phyloP scores from a whole-genome alignment of 2,888 invertebrate genomes.

The Parasteatoda lunata region DNA sequence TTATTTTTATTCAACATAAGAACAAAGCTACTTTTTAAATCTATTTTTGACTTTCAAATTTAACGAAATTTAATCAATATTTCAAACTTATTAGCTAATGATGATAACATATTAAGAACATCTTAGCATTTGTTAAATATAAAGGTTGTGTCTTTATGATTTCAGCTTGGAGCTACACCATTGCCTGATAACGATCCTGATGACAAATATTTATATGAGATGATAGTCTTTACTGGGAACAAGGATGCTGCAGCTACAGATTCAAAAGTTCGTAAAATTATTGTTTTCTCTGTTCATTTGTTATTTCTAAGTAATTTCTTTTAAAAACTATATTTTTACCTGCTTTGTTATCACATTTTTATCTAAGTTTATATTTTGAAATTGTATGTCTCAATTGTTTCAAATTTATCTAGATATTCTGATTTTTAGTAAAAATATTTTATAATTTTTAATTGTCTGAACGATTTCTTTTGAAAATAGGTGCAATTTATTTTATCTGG shows the following conservation, averaged over 20 bases:
- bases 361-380: not conserved
- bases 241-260: conserved; percentile 71
- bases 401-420: not conserved
- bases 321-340: not conserved
- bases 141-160: not conserved
- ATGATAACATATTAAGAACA: too few relatives aligned
- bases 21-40: not conserved
- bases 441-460: not conserved
- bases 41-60: too few relatives aligned
- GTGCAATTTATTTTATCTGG: conserved; percentile 75
- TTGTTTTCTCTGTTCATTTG: not conserved
- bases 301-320: not conserved
- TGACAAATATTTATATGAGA: conserved; percentile 76
- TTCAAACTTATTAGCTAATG: too few relatives aligned
- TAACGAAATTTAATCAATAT: too few relatives aligned
- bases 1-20: too few relatives aligned
- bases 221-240: conserved; percentile 75
- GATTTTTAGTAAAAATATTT: not conserved
- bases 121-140: too few relatives aligned
- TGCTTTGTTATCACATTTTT: not conserved
- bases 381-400: too few relatives aligned
- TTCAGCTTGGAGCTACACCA: conserved; percentile 74
- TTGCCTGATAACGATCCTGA: conserved; percentile 75
- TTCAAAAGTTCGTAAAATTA: conserved; percentile 66
- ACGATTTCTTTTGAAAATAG: conserved; percentile 9